A percentile compares a stretch with the other conserved stretches of the same genome.
These are phyloP conservation scores for Folsomia candida DNA, from an alignment of 2,888 invertebrate species.

Conservation along the genomic window DNA sequence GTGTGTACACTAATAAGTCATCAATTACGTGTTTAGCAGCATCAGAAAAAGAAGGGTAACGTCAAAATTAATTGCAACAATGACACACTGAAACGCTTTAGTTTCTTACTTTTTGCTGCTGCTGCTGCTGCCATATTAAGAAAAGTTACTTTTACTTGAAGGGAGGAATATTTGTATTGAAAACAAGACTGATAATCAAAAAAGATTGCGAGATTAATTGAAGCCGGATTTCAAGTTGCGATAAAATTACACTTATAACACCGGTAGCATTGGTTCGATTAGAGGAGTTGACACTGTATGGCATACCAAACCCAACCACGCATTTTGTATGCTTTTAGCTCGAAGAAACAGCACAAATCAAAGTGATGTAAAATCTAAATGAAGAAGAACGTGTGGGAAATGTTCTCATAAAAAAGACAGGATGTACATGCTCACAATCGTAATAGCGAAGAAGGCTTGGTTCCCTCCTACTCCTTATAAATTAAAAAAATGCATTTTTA, in stretches of 20 bases:
- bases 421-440: no score
- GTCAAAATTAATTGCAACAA: background rate
- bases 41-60: background rate
- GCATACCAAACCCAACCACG: no score
- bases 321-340: no score
- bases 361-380: background rate
- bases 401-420: background rate
- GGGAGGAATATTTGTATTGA: background rate
- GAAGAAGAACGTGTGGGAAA: background rate
- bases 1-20: no score
- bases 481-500: no score
- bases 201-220: no score
- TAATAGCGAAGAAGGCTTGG: no score
- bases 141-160: no score
- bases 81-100: constrained; percentile 7
- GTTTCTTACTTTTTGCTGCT: constrained; percentile 4
- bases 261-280: background rate
- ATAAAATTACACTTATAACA: background rate
- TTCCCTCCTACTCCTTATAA: no score
- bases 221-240: background rate
- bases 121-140: background rate
- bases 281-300: background rate
- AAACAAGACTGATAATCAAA: no score
- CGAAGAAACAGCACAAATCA: no score
- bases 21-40: no score